Base-by-base conservation (phyloP, 2,888 invertebrate species). In the Scaptomyza tumidula region DNA sequence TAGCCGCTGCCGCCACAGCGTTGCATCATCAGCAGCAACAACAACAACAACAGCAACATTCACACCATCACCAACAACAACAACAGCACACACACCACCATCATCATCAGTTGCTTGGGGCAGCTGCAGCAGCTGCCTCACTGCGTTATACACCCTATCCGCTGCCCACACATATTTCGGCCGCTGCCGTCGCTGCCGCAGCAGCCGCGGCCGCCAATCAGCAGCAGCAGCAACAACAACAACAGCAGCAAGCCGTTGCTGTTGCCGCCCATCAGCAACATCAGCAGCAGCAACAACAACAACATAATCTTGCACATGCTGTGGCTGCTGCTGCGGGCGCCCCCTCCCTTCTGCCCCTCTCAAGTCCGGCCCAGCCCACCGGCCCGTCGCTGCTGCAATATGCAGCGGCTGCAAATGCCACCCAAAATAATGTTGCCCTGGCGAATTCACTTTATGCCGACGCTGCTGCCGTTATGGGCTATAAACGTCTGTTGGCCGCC, bases 121-220 rank as follows among this genome's bases (percentile, higher is more conserved):
- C 72, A 14, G 80, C 78, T 19, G 79, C 77, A 59, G 74, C 80
- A 48, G 78, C 82, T 11, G 80, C 80, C 58, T 86, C 85, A 10
- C 41, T 85, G 56, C 93, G 94, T 71, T 94, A 94, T 92, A 92
- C 94, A 89, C 94, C 95, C 81, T 94, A 95, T 93, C 93, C 94
- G 81, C 90, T 95, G 91, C 93, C 94, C 82, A 90, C 92, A 76
- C 91, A 93, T 88, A 90, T 93, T 63, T 89, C 91, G 24, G 90
- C 90, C 31, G 91, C 90, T 58, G 90, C 91, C 10, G 86, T 90
- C 4, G 91, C 91, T 11, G 90, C 90, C 10, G 91, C 91, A 33
- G 88, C 88, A 37, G 87, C 88, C 31, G 89, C 89, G 58, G 86
- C 84, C 62, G 88, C 86, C 33, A 90, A 90, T 50, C 39, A 92